Conservation (phyloP, 92 coral and sea anemone species). For the Palythoa grandiflora region DNA sequence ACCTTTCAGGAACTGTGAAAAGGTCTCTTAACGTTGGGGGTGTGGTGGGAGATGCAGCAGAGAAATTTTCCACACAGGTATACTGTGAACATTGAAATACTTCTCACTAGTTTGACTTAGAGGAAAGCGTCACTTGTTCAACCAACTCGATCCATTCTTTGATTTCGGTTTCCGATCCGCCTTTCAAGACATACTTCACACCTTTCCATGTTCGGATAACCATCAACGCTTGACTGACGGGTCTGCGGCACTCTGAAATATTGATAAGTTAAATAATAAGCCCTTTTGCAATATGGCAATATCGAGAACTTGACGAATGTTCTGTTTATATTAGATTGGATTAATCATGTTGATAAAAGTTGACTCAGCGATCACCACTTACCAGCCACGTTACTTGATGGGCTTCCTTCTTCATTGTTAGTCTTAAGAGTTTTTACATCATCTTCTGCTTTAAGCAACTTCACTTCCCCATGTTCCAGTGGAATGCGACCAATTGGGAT, state of each 20-base stretch:
- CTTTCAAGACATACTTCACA: constrained; percentile 83
- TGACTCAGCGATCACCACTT: background rate
- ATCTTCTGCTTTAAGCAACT: constrained; percentile 73
- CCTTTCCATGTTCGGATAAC: constrained; percentile 91
- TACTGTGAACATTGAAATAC: background rate
- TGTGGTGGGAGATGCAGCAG: too few species aligned
- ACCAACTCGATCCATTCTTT: constrained; percentile 87
- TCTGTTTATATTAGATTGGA: too few species aligned
- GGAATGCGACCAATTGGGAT: constrained; percentile 84
- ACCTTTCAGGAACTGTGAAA: too few species aligned
- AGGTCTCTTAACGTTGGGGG: too few species aligned
- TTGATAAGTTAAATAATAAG: background rate
- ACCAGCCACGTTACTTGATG: constrained; percentile 5
- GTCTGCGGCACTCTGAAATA: constrained; percentile 63
- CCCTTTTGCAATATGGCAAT: background rate
- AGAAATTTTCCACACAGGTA: too few species aligned
- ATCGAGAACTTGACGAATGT: too few species aligned
- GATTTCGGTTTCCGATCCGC: constrained; percentile 88
- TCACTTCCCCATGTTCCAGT: constrained; percentile 73
- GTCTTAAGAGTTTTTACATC: constrained; percentile 43
- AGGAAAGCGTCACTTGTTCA: constrained; percentile 42
- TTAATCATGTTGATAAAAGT: too few species aligned
- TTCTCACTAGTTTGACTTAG: background rate
- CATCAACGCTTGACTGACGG: constrained; percentile 66
- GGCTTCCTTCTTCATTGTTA: background rate